A percentile compares a stretch with the other conserved stretches of the same genome.
These are phyloP conservation scores for Tragopan temminckii DNA, from an alignment of 2,797 vertebrate species.

Conservation along the genomic window DNA sequence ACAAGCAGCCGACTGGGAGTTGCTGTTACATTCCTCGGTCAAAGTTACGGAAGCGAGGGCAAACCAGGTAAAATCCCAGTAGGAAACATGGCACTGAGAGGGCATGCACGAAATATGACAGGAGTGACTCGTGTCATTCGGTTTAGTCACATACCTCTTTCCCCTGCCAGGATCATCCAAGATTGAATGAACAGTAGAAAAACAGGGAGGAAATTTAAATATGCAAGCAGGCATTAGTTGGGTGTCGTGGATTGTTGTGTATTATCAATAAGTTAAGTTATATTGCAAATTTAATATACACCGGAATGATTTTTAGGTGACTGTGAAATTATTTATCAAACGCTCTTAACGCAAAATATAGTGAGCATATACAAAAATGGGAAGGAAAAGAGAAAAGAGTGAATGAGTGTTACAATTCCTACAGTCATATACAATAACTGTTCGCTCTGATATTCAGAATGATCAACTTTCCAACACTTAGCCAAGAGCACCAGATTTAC, in stretches of 20 bases:
- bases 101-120: conserved; percentile 94
- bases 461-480: background rate
- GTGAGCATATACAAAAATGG: conserved; percentile 44
- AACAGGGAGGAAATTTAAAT: conserved; percentile 93
- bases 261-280: conserved; percentile 76
- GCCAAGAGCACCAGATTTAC: conserved; percentile 17
- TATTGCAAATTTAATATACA: conserved; percentile 71
- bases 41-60: conserved; percentile 86
- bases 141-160: conserved; percentile 97
- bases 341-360: conserved; percentile 50
- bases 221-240: conserved; percentile 87
- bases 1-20: conserved; percentile 84
- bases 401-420: conserved; percentile 50
- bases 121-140: conserved; percentile 85
- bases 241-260: conserved; percentile 76
- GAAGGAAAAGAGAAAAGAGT: conserved; percentile 71
- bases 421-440: conserved; percentile 54
- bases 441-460: conserved; percentile 53
- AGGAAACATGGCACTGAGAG: conserved; percentile 87
- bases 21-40: conserved; percentile 87
- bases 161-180: conserved; percentile 94
- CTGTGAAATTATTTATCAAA: conserved; percentile 67
- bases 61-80: conserved; percentile 84
- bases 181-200: conserved; percentile 92
- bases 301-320: conserved; percentile 67